Evolutionary conservation across 2,113 vertebrate species (phyloP), one percentile per base, ranked within the genome.

Genomic region (Myodes glareolus): DNA sequence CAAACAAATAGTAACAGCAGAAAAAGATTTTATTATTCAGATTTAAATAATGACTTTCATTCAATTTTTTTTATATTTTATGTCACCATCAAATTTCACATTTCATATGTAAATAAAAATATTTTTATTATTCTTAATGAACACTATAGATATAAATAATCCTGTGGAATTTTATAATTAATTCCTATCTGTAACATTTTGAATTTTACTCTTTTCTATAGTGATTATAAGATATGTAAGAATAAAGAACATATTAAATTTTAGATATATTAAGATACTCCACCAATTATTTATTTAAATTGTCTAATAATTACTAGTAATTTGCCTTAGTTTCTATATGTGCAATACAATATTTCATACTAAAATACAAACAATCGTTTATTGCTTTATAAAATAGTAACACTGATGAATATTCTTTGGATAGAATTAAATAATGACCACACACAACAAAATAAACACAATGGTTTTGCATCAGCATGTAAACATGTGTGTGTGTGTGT

Each of bases 371-470:
- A 65, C 21, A 78, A 50, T 23, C 3, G 0, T 80, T 72, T 81
- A 96, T 67, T 92, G 1, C 1, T 9, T 94, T 76, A n/a, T 84
- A 10, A 73, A 2, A 36, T 96, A 73, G 73, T 84, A 82, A 94
- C 86, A 65, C 12, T 50, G 94, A 75, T 55, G 3, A 39, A 67
- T 23, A 9, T 67, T 77, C 23, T 80, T 92, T 61, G 1, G 25
- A 61, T 16, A 73, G 89, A 84, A 68, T 84, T 86, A 85, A 65
- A 27, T 31, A 94, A 70, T 80, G 17, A 36, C 89, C 70, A 81
- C 0, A 21, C 76, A 45, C 82, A 86, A 87, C 72, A 95, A 14
- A 68, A 90, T 58, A 25, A 58, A 31, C 39, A 31, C 39, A 77
- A 61, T 58, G 63, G 42, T 7, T 36, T 67, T 70, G 7, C 6